Conservation (phyloP, 2,888 invertebrate genomes). For the Mythimna pallens region DNA sequence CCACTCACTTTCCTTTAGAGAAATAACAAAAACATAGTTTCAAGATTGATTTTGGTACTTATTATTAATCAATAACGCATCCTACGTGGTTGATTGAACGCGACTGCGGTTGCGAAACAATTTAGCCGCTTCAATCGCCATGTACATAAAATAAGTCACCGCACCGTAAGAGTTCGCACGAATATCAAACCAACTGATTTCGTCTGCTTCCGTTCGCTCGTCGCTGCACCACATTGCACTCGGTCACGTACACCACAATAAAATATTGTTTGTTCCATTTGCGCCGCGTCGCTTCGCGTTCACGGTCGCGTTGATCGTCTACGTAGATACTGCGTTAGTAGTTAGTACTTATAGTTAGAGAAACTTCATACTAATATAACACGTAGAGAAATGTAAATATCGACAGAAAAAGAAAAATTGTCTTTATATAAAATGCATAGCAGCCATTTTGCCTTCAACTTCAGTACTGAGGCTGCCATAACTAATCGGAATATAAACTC, state of each 20-base stretch:
- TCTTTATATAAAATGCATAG: conserved; percentile 22
- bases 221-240: too few species aligned
- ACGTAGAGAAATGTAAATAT: neutral
- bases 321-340: neutral
- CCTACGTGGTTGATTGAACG: too few species aligned
- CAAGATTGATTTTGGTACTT: conserved; percentile 22
- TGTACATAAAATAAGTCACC: too few species aligned
- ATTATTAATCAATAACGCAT: neutral
- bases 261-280: too few species aligned
- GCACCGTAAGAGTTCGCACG: too few species aligned
- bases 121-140: too few species aligned
- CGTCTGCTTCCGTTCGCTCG: too few species aligned
- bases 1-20: neutral
- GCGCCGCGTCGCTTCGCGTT: too few species aligned
- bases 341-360: conserved; percentile 17
- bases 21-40: conserved; percentile 10
- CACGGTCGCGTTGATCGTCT: too few species aligned
- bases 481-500: neutral
- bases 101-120: too few species aligned
- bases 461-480: neutral
- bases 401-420: neutral
- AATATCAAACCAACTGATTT: too few species aligned
- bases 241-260: too few species aligned
- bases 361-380: neutral
- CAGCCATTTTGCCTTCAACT: conserved; percentile 9